Base-by-base conservation (phyloP, 2,888 invertebrate genomes). In the Habroteleia sp. region DNA sequence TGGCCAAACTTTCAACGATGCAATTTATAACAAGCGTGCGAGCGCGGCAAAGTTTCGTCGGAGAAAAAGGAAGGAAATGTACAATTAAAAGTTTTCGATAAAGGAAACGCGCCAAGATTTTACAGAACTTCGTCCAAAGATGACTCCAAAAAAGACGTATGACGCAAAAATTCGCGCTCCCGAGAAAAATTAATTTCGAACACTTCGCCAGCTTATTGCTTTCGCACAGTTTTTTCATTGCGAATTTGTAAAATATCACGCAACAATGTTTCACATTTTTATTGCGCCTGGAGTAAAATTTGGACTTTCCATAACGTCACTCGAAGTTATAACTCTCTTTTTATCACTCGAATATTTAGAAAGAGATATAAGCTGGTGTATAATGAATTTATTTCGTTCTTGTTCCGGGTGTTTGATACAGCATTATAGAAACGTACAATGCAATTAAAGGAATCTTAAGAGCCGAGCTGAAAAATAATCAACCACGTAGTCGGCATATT, bases 61-160 rank as follows among this genome's bases (percentile, higher is more conserved):
- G 27, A 29, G 31, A 63, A 74, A 69, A 63, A 48, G 58, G 37
- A 46, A 50, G 62, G 48, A 62, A 74, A 46, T 41, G 54, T 56
- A 74, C 74, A 62, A 63, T 74, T 68, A 74, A 74, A 74, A 69
- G 63, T 74, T 74, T 69, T 58, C 68, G 63, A 74, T 63, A 74
- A 69, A 50, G 63, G 52, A 74, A 74, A 58, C 69, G 58, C 44
- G 62, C 56, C 56, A 44, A 63, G 58, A 60, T 73, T 58, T 65
- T 39, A 29, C 52, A 17, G 3, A 65, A 58, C 29, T 27, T 65
- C 23, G 11, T n/a, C 65, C 33, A 8, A 52, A 44, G 58, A 52
- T 44, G 73, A 50, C 58, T 60, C 50, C 33, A 5, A 35, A 52
- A 63, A 65, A 66, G 65, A 48, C 56, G 46, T 48, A 48, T 33